Conservation (phyloP, 2,797 vertebrate species). For the Streptopelia turtur region DNA sequence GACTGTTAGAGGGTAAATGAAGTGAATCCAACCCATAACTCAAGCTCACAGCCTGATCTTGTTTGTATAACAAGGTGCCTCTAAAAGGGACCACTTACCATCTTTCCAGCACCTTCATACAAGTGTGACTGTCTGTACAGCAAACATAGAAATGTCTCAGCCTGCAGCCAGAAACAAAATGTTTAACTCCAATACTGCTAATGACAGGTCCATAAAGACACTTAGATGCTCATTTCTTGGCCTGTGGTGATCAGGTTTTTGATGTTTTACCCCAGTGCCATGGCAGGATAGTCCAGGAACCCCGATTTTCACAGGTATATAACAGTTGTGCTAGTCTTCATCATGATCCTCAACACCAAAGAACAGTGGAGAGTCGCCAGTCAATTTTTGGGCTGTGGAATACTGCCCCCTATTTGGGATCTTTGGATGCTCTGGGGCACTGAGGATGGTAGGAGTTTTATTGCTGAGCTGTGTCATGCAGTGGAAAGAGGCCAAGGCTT, state of each 20-base stretch:
- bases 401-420: background rate
- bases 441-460: background rate
- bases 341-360: accelerated
- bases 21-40: background rate
- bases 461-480: background rate
- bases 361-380: background rate
- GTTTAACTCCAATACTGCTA: background rate
- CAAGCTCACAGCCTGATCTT: background rate
- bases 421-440: background rate
- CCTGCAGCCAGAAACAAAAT: background rate
- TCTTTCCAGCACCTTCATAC: background rate
- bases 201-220: background rate
- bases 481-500: background rate
- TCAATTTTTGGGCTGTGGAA: background rate
- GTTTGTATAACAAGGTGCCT: background rate
- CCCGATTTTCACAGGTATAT: background rate
- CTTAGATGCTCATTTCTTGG: background rate
- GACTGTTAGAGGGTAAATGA: background rate
- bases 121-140: background rate
- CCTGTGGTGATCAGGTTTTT: background rate
- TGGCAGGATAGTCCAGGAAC: background rate
- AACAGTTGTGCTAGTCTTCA: background rate
- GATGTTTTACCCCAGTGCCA: background rate
- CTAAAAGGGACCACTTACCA: background rate
- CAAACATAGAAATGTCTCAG: background rate